These are phyloP conservation scores for Nannospalax galili DNA, from an alignment of 2,113 vertebrate genomes.

Conservation along the genomic window DNA sequence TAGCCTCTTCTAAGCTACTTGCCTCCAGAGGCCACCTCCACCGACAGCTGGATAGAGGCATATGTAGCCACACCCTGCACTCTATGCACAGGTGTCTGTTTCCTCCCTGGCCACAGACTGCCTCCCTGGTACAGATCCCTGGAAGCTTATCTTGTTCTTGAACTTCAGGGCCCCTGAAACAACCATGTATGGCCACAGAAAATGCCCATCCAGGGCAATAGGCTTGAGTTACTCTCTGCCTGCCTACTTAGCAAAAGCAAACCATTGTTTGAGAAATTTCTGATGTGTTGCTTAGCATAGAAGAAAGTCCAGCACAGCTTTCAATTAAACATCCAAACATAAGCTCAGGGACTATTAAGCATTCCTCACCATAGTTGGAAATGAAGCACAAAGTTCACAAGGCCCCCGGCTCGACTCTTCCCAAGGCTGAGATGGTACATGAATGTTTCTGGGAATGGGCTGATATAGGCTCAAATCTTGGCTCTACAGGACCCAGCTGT, in stretches of 20 bases:
- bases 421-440: accelerated
- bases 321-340: conserved; percentile 42
- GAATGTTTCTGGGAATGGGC: background rate
- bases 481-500: background rate
- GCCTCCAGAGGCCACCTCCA: background rate
- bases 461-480: background rate
- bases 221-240: background rate
- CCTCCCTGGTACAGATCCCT: background rate
- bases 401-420: background rate
- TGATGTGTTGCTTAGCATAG: conserved; percentile 16
- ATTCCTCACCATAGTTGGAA: background rate
- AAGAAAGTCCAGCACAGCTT: conserved; percentile 1
- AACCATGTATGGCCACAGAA: background rate
- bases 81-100: accelerated
- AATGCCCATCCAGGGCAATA: background rate
- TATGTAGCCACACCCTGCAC: accelerated
- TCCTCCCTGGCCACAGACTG: no score
- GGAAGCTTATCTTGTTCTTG: background rate
- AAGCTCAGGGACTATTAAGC: background rate
- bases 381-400: background rate
- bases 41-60: accelerated
- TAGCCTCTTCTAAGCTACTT: background rate
- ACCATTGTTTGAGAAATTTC: background rate
- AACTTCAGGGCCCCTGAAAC: background rate
- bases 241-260: background rate